A percentile compares a stretch with the other conserved stretches of the same genome.
Conservation (phyloP, 2,888 invertebrate genomes). For the Lasioglossum malachurum region DNA sequence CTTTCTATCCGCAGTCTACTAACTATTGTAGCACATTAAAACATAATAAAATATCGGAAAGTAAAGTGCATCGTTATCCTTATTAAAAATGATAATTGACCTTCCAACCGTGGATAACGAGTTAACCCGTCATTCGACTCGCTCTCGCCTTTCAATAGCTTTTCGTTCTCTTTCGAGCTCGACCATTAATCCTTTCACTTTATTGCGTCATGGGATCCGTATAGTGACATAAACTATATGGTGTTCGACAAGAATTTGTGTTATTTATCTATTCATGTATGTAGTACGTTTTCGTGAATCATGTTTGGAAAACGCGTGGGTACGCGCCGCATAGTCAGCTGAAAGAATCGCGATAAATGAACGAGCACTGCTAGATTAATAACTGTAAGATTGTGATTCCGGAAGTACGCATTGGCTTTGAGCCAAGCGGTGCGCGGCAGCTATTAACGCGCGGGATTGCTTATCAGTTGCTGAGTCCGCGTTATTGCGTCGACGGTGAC, state of each 20-base stretch:
- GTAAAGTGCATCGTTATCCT: not conserved
- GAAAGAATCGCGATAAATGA: constrained; percentile 46
- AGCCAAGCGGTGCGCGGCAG: constrained; percentile 75
- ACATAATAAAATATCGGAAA: not conserved
- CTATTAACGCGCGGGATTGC: constrained; percentile 78
- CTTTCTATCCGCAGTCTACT: too few relatives aligned
- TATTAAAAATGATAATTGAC: not conserved
- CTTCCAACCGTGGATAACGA: not conserved
- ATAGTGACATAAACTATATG: not conserved
- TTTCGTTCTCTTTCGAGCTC: not conserved
- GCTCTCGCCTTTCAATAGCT: constrained; percentile 1
- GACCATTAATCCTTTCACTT: constrained; percentile 3
- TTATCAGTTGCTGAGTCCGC: constrained; percentile 82
- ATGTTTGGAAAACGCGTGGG: not conserved
- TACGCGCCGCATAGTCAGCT: not conserved
- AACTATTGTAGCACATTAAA: not conserved
- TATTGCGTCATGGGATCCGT: not conserved
- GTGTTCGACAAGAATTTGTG: not conserved
- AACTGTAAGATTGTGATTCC: constrained; percentile 62
- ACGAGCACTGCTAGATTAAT: constrained; percentile 23
- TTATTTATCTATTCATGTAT: not conserved
- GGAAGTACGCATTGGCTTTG: constrained; percentile 76
- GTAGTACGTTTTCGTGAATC: not conserved
- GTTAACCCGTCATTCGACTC: not conserved
- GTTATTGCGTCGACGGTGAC: constrained; percentile 75